Base-by-base conservation (phyloP, 2,797 vertebrate species). In the Microcaecilia unicolor region DNA sequence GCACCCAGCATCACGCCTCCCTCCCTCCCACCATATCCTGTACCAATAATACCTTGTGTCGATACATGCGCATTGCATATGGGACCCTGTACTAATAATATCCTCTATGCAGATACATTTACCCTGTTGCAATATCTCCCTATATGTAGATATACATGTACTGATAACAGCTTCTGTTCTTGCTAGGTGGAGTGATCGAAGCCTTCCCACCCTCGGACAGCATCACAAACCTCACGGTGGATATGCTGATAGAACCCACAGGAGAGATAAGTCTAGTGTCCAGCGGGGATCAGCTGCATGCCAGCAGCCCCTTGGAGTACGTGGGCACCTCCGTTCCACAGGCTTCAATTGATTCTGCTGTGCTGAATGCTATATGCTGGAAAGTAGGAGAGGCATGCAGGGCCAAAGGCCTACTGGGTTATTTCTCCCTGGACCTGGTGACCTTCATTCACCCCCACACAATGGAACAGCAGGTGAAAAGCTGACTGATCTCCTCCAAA, bases 171-270 rank as follows among this genome's bases (percentile, higher is more conserved):
- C n/a, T n/a, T n/a, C n/a, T n/a, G n/a, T n/a, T n/a, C n/a, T 34
- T 41, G 37, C 38, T 66, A 95, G 93, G 91, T 8, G 91, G 90
- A 7, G 78, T 89, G 40, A 76, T 94, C n/a, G 90, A 95, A 61
- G 91, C 89, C 3, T 87, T 73, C 48, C 88, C 89, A 0, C 76
- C 70, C 25, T 76, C 89, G 0, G 66, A 85, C 14, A 75, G 65
- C 4, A 9, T 92, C 66, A 88, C 84, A 33, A 86, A 78, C 61
- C 65, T 94, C 31, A 89, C 80, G 0, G 85, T 92, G 58, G 92
- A 93, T 61, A 61, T 95, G 78, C 70, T 94, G 46, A 78, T 94
- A 38, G 84, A 90, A 54, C 90, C 90, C 1, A 76, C 56, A 0
- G 92, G 88, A 35, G 60, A 78, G 41, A 58, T 91, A 44, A 62